Conservation (phyloP, 2,888 invertebrate genomes). For the Eulithis testata region DNA sequence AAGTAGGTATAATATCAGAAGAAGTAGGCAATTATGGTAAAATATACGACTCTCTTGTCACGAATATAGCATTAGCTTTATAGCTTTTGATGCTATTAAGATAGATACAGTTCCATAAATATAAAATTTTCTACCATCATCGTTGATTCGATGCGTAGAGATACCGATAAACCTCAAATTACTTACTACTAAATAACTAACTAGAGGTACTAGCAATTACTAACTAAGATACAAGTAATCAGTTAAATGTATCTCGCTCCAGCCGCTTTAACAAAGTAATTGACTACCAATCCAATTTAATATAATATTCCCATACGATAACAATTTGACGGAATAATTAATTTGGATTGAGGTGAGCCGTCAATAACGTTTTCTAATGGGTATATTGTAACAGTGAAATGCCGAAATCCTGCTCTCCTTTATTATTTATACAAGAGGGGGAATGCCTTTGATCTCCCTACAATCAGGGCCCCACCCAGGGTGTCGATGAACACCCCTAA, state of each 20-base stretch:
- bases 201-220: slow-evolving; percentile 1
- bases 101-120: slow-evolving; percentile 23
- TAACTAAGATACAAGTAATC: slow-evolving; percentile 30
- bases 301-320: slow-evolving; percentile 36
- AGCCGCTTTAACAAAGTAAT: slow-evolving; percentile 43
- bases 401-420: slow-evolving; percentile 64
- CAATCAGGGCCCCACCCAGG: slow-evolving; percentile 10
- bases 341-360: slow-evolving; percentile 52
- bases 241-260: slow-evolving; percentile 21
- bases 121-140: slow-evolving; percentile 8
- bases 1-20: slow-evolving; percentile 34
- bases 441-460: slow-evolving; percentile 74
- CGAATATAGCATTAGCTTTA: slow-evolving; percentile 31
- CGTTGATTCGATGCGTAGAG: slow-evolving; percentile 12
- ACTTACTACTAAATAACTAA: slow-evolving; percentile 10
- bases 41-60: slow-evolving; percentile 33
- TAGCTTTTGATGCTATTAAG: slow-evolving; percentile 32
- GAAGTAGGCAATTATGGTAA: slow-evolving; percentile 43
- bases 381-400: slow-evolving; percentile 50
- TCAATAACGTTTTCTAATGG: slow-evolving; percentile 51
- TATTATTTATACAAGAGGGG: slow-evolving; percentile 70
- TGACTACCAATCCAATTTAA: slow-evolving; percentile 33
- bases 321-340: slow-evolving; percentile 44
- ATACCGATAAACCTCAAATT: slow-evolving; percentile 18
- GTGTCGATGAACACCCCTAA: not conserved